Evolutionary conservation across 2,888 invertebrate genomes (phyloP), one percentile per base, ranked within the genome.

Genomic region (Apeira syringaria): DNA sequence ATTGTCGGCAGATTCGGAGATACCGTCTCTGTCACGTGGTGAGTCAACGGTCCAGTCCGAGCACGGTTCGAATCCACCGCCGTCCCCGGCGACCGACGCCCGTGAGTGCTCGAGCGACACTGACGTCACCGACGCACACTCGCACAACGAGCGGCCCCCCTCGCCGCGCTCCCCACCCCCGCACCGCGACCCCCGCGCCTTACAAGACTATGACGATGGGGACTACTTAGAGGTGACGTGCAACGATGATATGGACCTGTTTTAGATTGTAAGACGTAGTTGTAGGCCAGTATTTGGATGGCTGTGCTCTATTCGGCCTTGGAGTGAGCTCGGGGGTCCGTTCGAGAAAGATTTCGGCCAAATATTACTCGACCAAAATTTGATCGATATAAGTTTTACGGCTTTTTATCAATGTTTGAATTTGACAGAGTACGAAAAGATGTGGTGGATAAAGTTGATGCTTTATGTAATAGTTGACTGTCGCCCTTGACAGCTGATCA

Each of bases 51-150:
- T 74, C 13, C 89, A 91, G 41, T 92, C 92, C 11, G 91, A 91
- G 65, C 91, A 91, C 57, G 88, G 91, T 34, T 92, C 92, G 1
- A 96, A 96, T 83, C 96, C 96, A 29, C 96, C 96, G 6, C 96
- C 96, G 3, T 96, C 95, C 13, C 96, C 96, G 0, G 96, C 93
- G 18, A 95, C 94, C 0, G 94, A 94, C 73, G 92, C 93, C 8
- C 92, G 92, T 44, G 93, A 92, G 27, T 89, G 92, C 63, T 94
- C 93, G 53, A 92, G 92, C 41, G 94, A 94, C 65, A 92, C 92
- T n/a, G 92, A 91, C 42, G 94, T 94, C 65, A 91, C 92, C 7
- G 92, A 91, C 69, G 81, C 38, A 0, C 47, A 47, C 36, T 90
- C 90, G 5, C 70, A 64, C 50, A 36, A 54, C 5, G 94, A 94